These are phyloP conservation scores for Stichodactyla helianthus DNA, from an alignment of 64 coral and sea anemone genomes.

Conservation along the genomic window DNA sequence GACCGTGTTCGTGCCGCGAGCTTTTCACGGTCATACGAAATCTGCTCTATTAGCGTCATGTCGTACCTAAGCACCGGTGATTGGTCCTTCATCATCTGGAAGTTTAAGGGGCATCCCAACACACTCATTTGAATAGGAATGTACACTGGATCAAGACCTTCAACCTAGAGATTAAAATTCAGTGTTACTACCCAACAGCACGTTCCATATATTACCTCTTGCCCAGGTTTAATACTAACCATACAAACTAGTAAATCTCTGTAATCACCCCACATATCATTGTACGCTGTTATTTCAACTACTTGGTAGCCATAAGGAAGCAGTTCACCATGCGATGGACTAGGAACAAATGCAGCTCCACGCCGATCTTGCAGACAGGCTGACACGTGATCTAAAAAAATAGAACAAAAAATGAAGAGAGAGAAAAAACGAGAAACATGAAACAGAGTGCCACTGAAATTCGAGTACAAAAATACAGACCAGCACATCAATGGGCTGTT, in stretches of 20 bases:
- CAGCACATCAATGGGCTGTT: no score
- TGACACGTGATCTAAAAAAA: conserved; percentile 61
- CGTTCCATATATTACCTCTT: neutral
- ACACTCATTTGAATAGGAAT: conserved; percentile 84
- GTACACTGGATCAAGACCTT: conserved; percentile 77
- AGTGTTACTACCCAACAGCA: no score
- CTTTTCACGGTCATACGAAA: no score
- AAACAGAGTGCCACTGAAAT: no score
- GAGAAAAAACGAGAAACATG: neutral
- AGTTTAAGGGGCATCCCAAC: conserved; percentile 87
- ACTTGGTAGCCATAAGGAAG: conserved; percentile 86
- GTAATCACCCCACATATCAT: conserved; percentile 96
- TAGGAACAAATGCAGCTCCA: conserved; percentile 78
- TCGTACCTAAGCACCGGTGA: conserved; percentile 78
- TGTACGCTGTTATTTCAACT: conserved; percentile 80
- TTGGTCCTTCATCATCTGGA: conserved; percentile 97
- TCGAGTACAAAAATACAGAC: no score
- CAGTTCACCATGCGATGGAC: conserved; percentile 82
- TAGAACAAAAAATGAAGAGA: neutral
- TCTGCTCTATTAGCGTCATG: neutral
- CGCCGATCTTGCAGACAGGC: conserved; percentile 69
- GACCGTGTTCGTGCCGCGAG: no score
- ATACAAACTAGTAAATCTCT: conserved; percentile 78
- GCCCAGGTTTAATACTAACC: conserved; percentile 20
- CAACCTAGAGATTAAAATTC: conserved; percentile 48